phyloP scores from a whole-genome alignment of 2,113 vertebrate species.

The Stegostoma tigrinum region DNA sequence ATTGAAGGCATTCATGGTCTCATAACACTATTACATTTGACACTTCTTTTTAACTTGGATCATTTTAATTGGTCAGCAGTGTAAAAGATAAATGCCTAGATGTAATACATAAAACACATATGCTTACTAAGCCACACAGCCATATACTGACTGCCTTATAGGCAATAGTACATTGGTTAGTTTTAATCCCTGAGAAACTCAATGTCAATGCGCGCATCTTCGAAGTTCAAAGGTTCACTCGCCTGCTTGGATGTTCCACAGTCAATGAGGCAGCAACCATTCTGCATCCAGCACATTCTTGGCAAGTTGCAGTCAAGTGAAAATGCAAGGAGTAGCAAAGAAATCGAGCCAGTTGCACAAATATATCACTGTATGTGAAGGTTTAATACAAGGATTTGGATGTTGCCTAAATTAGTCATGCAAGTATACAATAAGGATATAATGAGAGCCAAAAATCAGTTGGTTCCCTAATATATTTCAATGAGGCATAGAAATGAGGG shows the following conservation, averaged over 20 bases:
- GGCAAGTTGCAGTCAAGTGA: not conserved
- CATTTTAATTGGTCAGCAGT: not conserved
- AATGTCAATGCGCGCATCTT: not conserved
- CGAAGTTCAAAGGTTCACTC: conserved; percentile 6
- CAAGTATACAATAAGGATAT: conserved; percentile 11
- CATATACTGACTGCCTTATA: not conserved
- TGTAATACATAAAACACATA: not conserved
- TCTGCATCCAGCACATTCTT: conserved; percentile 5
- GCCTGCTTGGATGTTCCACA: not conserved
- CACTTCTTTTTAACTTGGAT: not conserved
- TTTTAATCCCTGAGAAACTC: not conserved
- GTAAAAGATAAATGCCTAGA: not conserved
- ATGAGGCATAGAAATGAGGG: conserved; percentile 39
- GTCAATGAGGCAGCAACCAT: not conserved
- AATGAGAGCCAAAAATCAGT: conserved; percentile 37
- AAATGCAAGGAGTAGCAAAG: conserved; percentile 1
- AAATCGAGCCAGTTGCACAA: not conserved
- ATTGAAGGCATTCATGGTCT: not conserved
- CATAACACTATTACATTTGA: not conserved
- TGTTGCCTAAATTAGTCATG: conserved; percentile 15
- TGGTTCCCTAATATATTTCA: conserved; percentile 38
- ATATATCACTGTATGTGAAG: not conserved
- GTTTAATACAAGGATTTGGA: not conserved
- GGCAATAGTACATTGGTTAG: not conserved
- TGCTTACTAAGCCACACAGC: not conserved